phyloP scores from a whole-genome alignment of 2,113 vertebrate genomes.

The Macquaria ambigua region DNA sequence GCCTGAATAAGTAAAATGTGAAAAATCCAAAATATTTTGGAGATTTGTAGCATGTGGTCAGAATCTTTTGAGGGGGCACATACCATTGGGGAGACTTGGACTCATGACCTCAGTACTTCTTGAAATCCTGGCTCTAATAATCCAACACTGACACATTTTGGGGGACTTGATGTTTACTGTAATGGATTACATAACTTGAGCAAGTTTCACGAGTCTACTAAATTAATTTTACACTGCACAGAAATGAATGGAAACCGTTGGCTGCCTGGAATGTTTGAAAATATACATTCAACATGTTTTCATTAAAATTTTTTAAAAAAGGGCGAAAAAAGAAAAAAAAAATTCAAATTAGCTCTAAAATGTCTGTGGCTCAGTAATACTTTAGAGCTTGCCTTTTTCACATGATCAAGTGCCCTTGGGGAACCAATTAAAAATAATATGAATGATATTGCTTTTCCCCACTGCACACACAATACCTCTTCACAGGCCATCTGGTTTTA shows the following conservation, averaged over 20 bases:
- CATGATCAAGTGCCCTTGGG: conserved; percentile 74
- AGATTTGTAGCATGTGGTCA: neutral
- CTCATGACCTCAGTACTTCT: neutral
- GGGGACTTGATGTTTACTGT: neutral
- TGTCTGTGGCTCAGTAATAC: conserved; percentile 59
- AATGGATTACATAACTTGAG: neutral
- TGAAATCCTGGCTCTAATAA: neutral
- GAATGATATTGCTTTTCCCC: conserved; percentile 78
- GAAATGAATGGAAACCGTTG: neutral
- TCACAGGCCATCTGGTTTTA: conserved; percentile 78
- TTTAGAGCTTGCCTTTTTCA: conserved; percentile 69
- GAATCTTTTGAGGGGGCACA: neutral
- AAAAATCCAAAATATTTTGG: neutral
- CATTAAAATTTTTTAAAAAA: too few species aligned
- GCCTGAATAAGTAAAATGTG: neutral
- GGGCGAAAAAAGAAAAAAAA: too few species aligned
- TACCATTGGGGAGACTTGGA: neutral
- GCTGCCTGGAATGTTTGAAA: neutral
- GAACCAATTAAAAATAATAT: conserved; percentile 84
- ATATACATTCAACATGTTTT: conserved; percentile 12
- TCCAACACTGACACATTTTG: neutral
- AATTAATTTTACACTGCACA: neutral
- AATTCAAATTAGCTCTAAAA: conserved; percentile 55
- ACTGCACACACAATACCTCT: conserved; percentile 69
- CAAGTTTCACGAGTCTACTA: neutral